phyloP scores from a whole-genome alignment of 2,888 invertebrate species.

The Cheilosia impressa region DNA sequence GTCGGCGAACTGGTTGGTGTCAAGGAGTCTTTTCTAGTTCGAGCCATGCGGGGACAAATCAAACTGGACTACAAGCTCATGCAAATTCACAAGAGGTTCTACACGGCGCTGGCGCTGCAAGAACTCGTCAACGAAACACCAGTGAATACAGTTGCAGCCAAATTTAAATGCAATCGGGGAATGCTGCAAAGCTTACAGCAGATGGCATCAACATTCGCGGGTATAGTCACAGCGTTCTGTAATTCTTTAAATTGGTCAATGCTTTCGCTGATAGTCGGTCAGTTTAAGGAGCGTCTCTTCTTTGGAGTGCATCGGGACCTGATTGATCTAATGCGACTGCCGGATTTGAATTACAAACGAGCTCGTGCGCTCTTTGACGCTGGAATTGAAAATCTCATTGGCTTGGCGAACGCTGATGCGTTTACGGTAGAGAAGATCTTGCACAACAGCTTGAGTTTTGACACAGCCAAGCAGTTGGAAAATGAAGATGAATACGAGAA shows the following conservation, averaged over 20 bases:
- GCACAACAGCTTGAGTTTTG: slow-evolving; percentile 92
- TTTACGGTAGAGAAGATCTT: slow-evolving; percentile 90
- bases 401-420: slow-evolving; percentile 90
- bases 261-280: slow-evolving; percentile 93
- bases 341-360: slow-evolving; percentile 91
- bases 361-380: slow-evolving; percentile 93
- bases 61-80: slow-evolving; percentile 85
- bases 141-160: slow-evolving; percentile 90
- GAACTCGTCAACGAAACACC: slow-evolving; percentile 96
- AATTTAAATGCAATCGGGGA: slow-evolving; percentile 94
- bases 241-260: slow-evolving; percentile 95
- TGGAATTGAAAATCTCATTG: slow-evolving; percentile 90
- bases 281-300: slow-evolving; percentile 96
- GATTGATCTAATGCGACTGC: slow-evolving; percentile 94
- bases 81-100: slow-evolving; percentile 90
- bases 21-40: slow-evolving; percentile 92
- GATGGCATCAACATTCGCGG: slow-evolving; percentile 97
- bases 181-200: slow-evolving; percentile 97
- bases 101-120: slow-evolving; percentile 94
- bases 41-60: slow-evolving; percentile 88
- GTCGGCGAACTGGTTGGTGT: slow-evolving; percentile 96
- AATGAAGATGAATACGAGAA: slow-evolving; percentile 88
- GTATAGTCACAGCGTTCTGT: slow-evolving; percentile 98
- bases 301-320: slow-evolving; percentile 97
- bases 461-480: slow-evolving; percentile 90